Percentiles rank a stretch among this genome's conserved stretches.
phyloP scores from a whole-genome alignment of 1,140 invertebrate species.

The Drosophila insularis region DNA sequence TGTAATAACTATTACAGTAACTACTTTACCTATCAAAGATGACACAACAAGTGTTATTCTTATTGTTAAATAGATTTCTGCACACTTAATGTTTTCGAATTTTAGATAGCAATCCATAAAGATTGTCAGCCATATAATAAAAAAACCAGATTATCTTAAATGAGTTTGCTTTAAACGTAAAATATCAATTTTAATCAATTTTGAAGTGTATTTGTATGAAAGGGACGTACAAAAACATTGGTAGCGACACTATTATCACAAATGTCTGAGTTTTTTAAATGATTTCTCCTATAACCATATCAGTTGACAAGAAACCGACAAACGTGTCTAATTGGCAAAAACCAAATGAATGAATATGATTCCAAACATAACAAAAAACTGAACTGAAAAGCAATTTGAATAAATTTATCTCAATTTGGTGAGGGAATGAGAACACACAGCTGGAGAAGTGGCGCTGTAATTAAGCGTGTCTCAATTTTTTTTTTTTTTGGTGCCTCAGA shows the following conservation, averaged over 20 bases:
- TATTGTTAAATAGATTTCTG: no score
- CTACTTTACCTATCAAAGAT: constrained; percentile 12
- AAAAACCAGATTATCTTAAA: no score
- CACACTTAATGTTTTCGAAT: no score
- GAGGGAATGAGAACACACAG: constrained; percentile 28
- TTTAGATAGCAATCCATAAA: no score
- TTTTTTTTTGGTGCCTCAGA: constrained; percentile 16
- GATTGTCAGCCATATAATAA: no score
- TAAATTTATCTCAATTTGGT: constrained; percentile 54
- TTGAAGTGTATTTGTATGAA: no score
- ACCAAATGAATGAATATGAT: constrained; percentile 24
- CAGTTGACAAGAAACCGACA: constrained; percentile 40
- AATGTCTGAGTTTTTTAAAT: background rate
- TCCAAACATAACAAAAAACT: constrained; percentile 37
- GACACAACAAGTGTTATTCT: background rate
- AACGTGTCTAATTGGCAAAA: constrained; percentile 65
- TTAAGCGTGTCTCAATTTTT: constrained; percentile 51
- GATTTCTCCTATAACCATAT: constrained; percentile 27
- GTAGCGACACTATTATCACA: no score
- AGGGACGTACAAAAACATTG: no score
- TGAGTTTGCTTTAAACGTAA: no score
- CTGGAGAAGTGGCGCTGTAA: constrained; percentile 55
- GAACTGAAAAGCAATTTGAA: constrained; percentile 61
- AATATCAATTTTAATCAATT: no score
- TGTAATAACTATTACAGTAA: constrained; percentile 33